phyloP scores from a whole-genome alignment of 2,888 invertebrate genomes.

The Anticlea derivata region DNA sequence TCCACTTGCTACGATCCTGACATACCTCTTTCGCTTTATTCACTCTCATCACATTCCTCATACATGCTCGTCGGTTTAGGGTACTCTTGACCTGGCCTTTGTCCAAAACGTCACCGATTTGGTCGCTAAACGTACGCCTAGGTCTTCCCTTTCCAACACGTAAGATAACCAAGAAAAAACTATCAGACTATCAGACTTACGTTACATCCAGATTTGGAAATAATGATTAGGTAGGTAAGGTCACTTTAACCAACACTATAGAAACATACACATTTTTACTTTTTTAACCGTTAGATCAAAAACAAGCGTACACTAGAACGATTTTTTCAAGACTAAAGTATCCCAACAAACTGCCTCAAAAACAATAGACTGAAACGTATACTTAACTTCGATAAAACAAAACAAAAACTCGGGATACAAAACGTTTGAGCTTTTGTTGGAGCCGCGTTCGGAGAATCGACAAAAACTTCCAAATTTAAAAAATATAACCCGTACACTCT shows the following conservation, averaged over 20 bases:
- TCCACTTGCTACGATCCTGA: too few species aligned
- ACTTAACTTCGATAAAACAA: constrained; percentile 78
- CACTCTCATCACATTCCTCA: too few species aligned
- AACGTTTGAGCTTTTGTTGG: constrained; percentile 70
- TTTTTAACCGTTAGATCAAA: constrained; percentile 39
- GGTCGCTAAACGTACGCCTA: too few species aligned
- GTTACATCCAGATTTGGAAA: not conserved
- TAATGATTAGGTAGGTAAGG: not conserved
- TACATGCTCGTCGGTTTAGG: too few species aligned
- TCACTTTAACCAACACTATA: constrained; percentile 1
- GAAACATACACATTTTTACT: constrained; percentile 15
- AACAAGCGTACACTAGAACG: constrained; percentile 70
- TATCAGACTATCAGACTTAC: too few species aligned
- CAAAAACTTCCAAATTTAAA: constrained; percentile 61
- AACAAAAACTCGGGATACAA: constrained; percentile 72
- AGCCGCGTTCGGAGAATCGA: constrained; percentile 76
- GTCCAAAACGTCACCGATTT: too few species aligned
- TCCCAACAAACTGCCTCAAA: constrained; percentile 64
- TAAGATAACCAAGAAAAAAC: too few species aligned
- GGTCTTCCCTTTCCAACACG: too few species aligned
- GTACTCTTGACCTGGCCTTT: too few species aligned
- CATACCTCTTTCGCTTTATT: too few species aligned
- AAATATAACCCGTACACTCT: constrained; percentile 72
- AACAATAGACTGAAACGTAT: constrained; percentile 78
- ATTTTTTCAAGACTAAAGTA: constrained; percentile 79